Evolutionary conservation across 2,888 invertebrate species (phyloP).

Genomic region (Heptascelio sp.): DNA sequence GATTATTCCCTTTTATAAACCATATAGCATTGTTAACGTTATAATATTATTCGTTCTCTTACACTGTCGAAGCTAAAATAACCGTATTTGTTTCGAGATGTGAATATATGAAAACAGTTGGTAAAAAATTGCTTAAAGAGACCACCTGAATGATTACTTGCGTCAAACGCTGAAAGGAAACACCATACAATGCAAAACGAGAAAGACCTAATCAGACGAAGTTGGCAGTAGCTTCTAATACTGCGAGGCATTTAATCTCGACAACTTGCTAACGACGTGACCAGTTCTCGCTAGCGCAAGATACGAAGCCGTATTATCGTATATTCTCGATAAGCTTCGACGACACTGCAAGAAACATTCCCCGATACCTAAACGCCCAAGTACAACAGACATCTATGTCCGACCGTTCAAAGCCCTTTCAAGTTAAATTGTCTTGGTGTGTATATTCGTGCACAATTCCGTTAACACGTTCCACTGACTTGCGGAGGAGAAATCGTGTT

Average conservation of each 20-base stretch:
- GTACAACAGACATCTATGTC: slow-evolving; percentile 73
- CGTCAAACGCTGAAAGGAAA: slow-evolving; percentile 25
- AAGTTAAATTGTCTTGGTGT: slow-evolving; percentile 68
- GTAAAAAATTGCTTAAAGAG: no score
- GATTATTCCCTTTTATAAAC: no score
- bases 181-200: slow-evolving; percentile 43
- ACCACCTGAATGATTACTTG: slow-evolving; percentile 30
- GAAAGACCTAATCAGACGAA: slow-evolving; percentile 81
- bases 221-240: slow-evolving; percentile 82
- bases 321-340: slow-evolving; percentile 83
- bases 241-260: slow-evolving; percentile 83
- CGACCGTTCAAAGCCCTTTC: slow-evolving; percentile 68
- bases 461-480: slow-evolving; percentile 66
- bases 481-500: slow-evolving; percentile 61
- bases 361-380: slow-evolving; percentile 78
- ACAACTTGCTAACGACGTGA: no score
- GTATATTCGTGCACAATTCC: slow-evolving; percentile 59
- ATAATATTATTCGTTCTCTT: no score
- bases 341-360: slow-evolving; percentile 81
- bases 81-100: no score
- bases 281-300: no score
- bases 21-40: no score
- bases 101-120: no score
- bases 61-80: no score
- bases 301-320: slow-evolving; percentile 80